Percentiles rank a stretch among this genome's conserved stretches.
Conservation (phyloP, 2,113 vertebrate species). For the Geococcyx californianus region DNA sequence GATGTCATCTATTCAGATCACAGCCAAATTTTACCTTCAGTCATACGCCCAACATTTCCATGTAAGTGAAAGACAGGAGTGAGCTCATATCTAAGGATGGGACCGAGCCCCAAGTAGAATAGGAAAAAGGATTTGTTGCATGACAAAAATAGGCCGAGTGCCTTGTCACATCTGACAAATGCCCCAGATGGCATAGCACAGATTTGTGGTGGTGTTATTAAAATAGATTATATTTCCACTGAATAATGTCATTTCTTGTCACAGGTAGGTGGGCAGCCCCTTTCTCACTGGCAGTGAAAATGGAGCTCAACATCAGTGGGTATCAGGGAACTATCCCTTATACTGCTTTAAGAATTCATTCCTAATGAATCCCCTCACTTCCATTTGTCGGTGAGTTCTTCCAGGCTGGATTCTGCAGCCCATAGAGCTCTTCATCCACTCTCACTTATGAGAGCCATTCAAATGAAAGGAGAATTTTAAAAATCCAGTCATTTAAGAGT, state of each 20-base stretch:
- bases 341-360: not conserved
- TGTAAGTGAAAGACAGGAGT: not conserved
- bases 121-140: constrained; percentile 60
- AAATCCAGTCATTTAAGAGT: not conserved
- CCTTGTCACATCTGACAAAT: constrained; percentile 17
- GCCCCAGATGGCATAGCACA: not conserved
- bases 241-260: not conserved
- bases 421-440: not conserved
- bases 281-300: not conserved
- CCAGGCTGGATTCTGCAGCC: not conserved
- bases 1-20: not conserved
- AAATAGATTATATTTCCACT: not conserved
- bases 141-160: constrained; percentile 48
- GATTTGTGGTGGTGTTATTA: not conserved
- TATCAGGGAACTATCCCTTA: not conserved
- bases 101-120: constrained; percentile 14
- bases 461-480: not conserved
- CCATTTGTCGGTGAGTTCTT: not conserved
- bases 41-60: not conserved
- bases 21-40: constrained; percentile 36
- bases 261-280: not conserved
- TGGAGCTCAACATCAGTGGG: not conserved
- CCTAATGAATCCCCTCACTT: not conserved
- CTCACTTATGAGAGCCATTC: not conserved
- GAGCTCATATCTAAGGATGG: constrained; percentile 47